Evolutionary conservation across 2,888 invertebrate species (phyloP), one percentile per base, ranked within the genome.

Genomic region (Nowickia ferox): DNA sequence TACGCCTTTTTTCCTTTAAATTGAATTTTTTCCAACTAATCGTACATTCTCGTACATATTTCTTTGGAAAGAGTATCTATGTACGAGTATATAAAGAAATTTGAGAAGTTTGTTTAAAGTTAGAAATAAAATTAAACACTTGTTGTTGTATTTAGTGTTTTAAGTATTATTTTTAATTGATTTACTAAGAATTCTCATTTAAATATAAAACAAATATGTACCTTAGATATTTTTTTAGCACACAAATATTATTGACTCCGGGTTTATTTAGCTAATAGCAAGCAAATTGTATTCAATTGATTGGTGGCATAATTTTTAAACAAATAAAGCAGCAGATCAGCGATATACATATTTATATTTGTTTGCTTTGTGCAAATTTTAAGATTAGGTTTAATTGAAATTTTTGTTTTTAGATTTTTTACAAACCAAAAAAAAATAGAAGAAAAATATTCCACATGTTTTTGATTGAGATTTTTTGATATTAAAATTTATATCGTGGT

Each of bases 1-100:
- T 72, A 79, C 79, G 63, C 71, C 79, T n/a, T 71, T 79, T 61
- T 59, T 9, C 11, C 19, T 13, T 59, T 46, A 57, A 42, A 11
- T 57, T 69, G 4, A 19, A 40, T 19, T 42, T 38, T 51, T 30
- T 30, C 30, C 9, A 63, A 51, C 15, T 17, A 65, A 65, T 55
- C 13, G 6, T 30, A n/a, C n/a, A n/a, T n/a, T 59, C 11, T 63
- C 9, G 15, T 9, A 51, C 9, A 63, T 22, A 48, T 63, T 75
- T 65, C 53, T 38, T 44, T n/a, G 71, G 46, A 72, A 72, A 30
- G 5, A 30, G 6, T 30, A 30, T 30, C 1, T 22, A n/a, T n/a
- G n/a, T n/a, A n/a, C n/a, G n/a, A n/a, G n/a, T n/a, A 44, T 10
- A 15, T 38, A 40, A 74, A 22, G 75, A 65, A 76, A 76, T 76